Evolutionary conservation across 2,797 vertebrate species (phyloP).

Genomic region (Onychomys arenicola): DNA sequence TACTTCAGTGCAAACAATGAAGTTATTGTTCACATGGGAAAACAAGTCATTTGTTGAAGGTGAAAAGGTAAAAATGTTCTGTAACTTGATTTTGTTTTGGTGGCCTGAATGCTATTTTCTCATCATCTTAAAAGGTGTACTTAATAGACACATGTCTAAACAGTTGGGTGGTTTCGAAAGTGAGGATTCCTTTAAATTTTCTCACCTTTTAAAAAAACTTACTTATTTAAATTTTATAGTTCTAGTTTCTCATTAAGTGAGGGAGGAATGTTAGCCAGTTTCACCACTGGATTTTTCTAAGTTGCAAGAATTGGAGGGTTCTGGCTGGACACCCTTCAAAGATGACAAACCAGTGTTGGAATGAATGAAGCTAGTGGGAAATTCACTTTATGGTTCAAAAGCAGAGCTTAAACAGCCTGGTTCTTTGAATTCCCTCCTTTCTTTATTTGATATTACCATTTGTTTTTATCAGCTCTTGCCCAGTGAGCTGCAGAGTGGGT

Average conservation of each 20-base stretch:
- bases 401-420: neutral
- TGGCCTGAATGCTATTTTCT: slow-evolving; percentile 56
- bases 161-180: neutral
- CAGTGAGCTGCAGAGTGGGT: neutral
- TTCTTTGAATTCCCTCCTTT: neutral
- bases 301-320: neutral
- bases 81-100: slow-evolving; percentile 81
- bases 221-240: neutral
- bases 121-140: slow-evolving; percentile 20
- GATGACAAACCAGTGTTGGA: neutral
- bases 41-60: slow-evolving; percentile 86
- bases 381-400: neutral
- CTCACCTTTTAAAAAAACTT: neutral
- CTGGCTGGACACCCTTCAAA: slow-evolving; percentile 19
- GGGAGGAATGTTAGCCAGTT: neutral
- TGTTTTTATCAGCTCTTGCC: neutral
- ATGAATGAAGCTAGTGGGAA: slow-evolving; percentile 11
- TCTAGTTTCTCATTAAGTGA: slow-evolving; percentile 17
- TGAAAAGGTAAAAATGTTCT: slow-evolving; percentile 82
- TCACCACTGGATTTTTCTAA: neutral
- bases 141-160: slow-evolving; percentile 40
- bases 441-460: neutral
- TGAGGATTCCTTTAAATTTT: slow-evolving; percentile 2
- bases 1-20: slow-evolving; percentile 87
- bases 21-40: slow-evolving; percentile 87